These are phyloP conservation scores for Synergus laeviventris DNA, from an alignment of 2,888 invertebrate genomes.

Conservation along the genomic window DNA sequence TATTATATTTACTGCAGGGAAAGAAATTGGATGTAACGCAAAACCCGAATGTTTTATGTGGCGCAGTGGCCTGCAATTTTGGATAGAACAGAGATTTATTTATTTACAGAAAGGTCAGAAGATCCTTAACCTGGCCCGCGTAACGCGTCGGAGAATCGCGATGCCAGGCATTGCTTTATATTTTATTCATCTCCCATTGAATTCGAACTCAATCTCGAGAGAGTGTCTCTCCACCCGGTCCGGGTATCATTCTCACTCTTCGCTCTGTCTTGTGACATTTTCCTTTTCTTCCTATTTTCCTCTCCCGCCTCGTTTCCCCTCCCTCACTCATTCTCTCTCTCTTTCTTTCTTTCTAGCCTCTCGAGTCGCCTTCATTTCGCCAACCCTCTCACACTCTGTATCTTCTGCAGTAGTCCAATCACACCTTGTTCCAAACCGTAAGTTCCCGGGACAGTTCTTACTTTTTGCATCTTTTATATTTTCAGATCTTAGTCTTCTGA, in stretches of 20 bases:
- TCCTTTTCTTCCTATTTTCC: conserved; percentile 50
- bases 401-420: conserved; percentile 63
- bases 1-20: neutral
- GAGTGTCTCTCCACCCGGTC: conserved; percentile 68
- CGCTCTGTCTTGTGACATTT: conserved; percentile 53
- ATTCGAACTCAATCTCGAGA: conserved; percentile 74
- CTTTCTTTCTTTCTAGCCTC: conserved; percentile 31
- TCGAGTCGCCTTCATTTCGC: conserved; percentile 41
- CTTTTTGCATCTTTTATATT: conserved; percentile 36
- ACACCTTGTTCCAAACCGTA: conserved; percentile 61
- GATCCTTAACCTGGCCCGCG: conserved; percentile 63
- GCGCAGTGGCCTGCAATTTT: conserved; percentile 11
- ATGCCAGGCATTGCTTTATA: conserved; percentile 68
- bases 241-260: conserved; percentile 46
- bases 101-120: conserved; percentile 52
- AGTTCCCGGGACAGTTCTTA: conserved; percentile 34
- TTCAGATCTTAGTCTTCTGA: conserved; percentile 27
- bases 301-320: conserved; percentile 51
- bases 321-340: too few species aligned
- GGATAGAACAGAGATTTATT: conserved; percentile 35
- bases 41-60: neutral
- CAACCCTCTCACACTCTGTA: conserved; percentile 47
- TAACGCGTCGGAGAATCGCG: conserved; percentile 58
- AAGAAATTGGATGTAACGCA: neutral
- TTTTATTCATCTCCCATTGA: conserved; percentile 76